Conservation (phyloP, 2,888 invertebrate genomes). For the Congeria kusceri region DNA sequence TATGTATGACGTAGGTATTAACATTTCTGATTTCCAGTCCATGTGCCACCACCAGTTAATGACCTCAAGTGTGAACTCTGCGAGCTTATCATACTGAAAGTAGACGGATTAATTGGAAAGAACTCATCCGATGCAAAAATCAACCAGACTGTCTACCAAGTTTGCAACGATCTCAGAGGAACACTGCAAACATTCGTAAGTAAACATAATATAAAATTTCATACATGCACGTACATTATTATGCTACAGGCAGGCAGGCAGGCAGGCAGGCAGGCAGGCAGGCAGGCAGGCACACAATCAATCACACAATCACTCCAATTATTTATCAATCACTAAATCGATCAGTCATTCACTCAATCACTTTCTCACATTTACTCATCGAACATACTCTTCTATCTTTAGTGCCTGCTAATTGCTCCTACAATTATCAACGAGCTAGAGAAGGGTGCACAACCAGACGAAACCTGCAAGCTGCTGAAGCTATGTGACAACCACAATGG, state of each 20-base stretch:
- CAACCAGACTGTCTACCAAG: conserved; percentile 40
- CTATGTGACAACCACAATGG: conserved; percentile 16
- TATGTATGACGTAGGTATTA: too few relatives aligned
- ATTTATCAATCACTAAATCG: too few relatives aligned
- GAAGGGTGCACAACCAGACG: conserved; percentile 42
- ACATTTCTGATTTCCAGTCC: not conserved
- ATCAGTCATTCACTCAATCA: too few relatives aligned
- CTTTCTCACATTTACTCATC: too few relatives aligned
- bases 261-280: too few relatives aligned
- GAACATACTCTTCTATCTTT: conserved; percentile 14
- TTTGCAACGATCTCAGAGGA: conserved; percentile 25
- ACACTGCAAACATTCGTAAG: conserved; percentile 3
- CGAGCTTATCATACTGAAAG: conserved; percentile 35
- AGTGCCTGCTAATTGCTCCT: conserved; percentile 51
- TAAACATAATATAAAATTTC: not conserved
- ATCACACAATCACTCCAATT: too few relatives aligned
- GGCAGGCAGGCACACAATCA: too few relatives aligned
- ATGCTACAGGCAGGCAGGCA: too few relatives aligned
- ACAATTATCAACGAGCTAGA: conserved; percentile 31
- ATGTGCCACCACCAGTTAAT: not conserved
- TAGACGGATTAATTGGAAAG: conserved; percentile 30
- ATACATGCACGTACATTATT: too few relatives aligned
- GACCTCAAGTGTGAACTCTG: conserved; percentile 58
- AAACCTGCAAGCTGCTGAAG: conserved; percentile 28
- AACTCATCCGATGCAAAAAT: conserved; percentile 36